Percentiles rank a stretch among this genome's conserved stretches.
Evolutionary conservation across 2,113 vertebrate species (phyloP).

Genomic region (Antechinus stuartii): DNA sequence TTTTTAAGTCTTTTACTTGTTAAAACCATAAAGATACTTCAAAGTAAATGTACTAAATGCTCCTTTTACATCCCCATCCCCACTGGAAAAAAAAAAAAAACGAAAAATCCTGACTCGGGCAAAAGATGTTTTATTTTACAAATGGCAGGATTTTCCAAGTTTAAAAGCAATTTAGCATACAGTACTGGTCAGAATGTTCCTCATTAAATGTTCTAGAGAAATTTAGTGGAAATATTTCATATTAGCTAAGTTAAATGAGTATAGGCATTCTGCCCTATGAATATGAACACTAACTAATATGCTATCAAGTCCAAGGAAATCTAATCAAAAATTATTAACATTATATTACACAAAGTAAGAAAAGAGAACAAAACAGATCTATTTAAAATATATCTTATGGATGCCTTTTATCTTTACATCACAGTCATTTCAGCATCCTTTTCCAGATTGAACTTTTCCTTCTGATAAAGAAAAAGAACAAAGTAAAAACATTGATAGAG

Average conservation of each 20-base stretch:
- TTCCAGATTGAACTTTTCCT: neutral
- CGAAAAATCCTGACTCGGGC: neutral
- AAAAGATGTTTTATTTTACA: conserved; percentile 51
- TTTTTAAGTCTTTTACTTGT: conserved; percentile 64
- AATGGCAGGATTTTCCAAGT: conserved; percentile 33
- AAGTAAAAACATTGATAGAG: neutral
- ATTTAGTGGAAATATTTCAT: conserved; percentile 14
- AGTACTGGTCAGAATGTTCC: neutral
- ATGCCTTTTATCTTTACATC: neutral
- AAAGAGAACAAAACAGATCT: rapidly evolving
- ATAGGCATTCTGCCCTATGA: neutral
- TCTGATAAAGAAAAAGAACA: neutral
- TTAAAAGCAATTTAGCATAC: conserved; percentile 62
- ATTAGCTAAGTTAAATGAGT: conserved; percentile 17
- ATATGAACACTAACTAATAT: neutral
- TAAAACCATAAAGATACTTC: conserved; percentile 64
- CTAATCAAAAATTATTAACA: too few relatives aligned
- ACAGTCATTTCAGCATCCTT: neutral
- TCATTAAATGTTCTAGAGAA: conserved; percentile 51
- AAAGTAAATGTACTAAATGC: conserved; percentile 65
- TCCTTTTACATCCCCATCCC: conserved; percentile 38
- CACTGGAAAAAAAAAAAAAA: neutral
- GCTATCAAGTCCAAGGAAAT: neutral
- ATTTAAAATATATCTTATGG: neutral
- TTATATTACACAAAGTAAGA: rapidly evolving